phyloP scores from a whole-genome alignment of 2,888 invertebrate species.

The Cerceris ruficornis region DNA sequence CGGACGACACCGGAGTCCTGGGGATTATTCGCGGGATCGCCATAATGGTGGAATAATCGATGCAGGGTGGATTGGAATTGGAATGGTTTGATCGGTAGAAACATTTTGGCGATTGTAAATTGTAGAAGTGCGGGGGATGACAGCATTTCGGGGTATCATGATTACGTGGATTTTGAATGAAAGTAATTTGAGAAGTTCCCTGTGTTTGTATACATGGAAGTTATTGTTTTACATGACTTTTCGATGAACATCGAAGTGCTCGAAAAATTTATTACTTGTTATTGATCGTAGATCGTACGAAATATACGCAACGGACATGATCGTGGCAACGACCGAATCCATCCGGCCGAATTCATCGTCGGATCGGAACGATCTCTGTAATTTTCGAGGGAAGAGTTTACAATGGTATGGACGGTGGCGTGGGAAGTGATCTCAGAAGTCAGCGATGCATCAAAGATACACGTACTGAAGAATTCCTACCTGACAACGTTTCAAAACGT shows the following conservation, averaged over 20 bases:
- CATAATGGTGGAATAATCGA: not conserved
- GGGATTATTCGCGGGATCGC: conserved; percentile 3
- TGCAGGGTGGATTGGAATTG: not conserved
- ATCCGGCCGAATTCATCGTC: conserved; percentile 54
- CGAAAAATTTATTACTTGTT: not conserved
- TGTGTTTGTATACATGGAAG: too few relatives aligned
- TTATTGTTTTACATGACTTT: not conserved
- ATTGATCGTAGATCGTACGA: conserved; percentile 32
- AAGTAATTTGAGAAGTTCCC: too few relatives aligned
- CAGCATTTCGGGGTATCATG: too few relatives aligned
- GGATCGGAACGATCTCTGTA: conserved; percentile 38
- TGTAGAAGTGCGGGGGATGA: too few relatives aligned
- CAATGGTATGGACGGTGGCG: conserved; percentile 28
- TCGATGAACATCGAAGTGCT: not conserved
- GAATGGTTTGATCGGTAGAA: not conserved
- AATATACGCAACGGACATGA: conserved; percentile 24
- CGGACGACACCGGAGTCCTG: not conserved
- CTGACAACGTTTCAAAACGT: not conserved
- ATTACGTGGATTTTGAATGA: too few relatives aligned
- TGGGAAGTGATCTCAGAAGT: conserved; percentile 41
- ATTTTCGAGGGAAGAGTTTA: conserved; percentile 45
- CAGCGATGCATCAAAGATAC: conserved; percentile 21
- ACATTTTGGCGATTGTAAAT: too few relatives aligned
- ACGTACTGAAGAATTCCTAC: not conserved
- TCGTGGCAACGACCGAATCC: conserved; percentile 54